phyloP scores from a whole-genome alignment of 2,113 vertebrate species.

The Nothoprocta pentlandii region DNA sequence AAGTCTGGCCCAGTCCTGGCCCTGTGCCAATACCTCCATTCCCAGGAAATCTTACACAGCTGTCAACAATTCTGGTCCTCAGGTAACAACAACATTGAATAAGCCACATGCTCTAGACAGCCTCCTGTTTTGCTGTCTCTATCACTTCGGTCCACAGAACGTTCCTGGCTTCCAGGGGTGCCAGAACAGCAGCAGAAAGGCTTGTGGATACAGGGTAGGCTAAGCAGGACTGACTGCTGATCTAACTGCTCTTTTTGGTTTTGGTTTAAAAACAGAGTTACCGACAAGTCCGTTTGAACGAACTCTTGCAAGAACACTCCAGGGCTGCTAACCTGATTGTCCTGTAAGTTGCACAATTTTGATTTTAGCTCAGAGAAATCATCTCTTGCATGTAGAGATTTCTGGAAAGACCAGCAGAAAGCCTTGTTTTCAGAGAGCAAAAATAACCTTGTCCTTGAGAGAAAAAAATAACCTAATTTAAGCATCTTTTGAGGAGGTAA shows the following conservation, averaged over 20 bases:
- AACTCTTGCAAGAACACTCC: constrained; percentile 90
- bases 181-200: background rate
- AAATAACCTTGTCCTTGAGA: background rate
- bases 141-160: background rate
- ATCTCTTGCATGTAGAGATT: background rate
- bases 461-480: background rate
- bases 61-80: background rate
- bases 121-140: background rate
- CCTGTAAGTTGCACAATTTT: constrained; percentile 85
- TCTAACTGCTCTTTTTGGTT: constrained; percentile 12
- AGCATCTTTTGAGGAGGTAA: background rate
- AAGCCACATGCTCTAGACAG: background rate
- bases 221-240: background rate
- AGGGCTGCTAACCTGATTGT: constrained; percentile 92
- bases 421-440: background rate
- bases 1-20: background rate
- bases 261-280: constrained; percentile 83
- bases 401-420: background rate
- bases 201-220: rapidly evolving
- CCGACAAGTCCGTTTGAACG: constrained; percentile 93
- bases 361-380: background rate
- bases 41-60: background rate
- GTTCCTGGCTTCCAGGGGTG: background rate
- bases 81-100: background rate
- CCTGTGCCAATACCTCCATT: background rate